Percentiles rank a stretch among this genome's conserved stretches.
These are phyloP conservation scores for Yponomeuta cagnagella DNA, from an alignment of 2,888 invertebrate species.

Conservation along the genomic window DNA sequence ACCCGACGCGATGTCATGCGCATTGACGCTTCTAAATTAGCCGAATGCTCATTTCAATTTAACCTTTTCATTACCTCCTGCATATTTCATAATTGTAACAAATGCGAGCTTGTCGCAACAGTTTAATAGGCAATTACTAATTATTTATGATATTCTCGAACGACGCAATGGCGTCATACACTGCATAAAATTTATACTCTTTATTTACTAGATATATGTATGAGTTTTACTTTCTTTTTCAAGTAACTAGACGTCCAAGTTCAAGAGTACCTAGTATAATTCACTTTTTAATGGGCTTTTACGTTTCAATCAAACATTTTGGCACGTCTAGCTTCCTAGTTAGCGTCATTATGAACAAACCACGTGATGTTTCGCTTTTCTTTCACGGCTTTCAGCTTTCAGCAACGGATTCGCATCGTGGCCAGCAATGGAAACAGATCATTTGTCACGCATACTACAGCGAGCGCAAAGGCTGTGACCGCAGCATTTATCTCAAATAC, in stretches of 20 bases:
- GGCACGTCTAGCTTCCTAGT: not conserved
- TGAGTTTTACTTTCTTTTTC: not conserved
- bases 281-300: not conserved
- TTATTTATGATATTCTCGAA: constrained; percentile 2
- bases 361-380: not conserved
- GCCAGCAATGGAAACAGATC: not conserved
- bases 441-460: not conserved
- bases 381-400: not conserved
- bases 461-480: constrained; percentile 24
- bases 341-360: not conserved
- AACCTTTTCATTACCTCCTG: not conserved
- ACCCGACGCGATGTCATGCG: not conserved
- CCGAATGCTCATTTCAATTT: constrained; percentile 4
- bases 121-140: not conserved
- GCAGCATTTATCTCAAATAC: constrained; percentile 34
- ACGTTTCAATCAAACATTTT: not conserved
- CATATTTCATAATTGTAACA: constrained; percentile 6
- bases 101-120: not conserved
- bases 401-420: not conserved
- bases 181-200: not conserved
- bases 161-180: not conserved
- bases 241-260: not conserved
- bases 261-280: not conserved
- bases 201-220: not conserved
- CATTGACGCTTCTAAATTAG: constrained; percentile 5